These are phyloP conservation scores for Sericinus montela DNA, from an alignment of 2,888 invertebrate species.

Conservation along the genomic window DNA sequence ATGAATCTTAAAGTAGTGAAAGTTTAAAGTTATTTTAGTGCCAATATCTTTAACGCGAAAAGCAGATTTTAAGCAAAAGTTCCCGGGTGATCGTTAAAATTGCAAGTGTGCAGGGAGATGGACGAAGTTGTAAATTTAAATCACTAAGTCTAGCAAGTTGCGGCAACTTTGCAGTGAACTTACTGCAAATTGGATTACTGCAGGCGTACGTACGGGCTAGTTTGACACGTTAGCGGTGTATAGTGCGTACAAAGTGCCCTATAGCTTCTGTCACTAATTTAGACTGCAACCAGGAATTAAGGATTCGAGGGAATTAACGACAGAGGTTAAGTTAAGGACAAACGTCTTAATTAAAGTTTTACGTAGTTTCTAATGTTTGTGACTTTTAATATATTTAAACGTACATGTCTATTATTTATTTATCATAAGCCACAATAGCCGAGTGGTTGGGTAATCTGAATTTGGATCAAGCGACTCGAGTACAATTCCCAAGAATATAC, in stretches of 20 bases:
- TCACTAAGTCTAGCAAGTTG: slow-evolving; percentile 65
- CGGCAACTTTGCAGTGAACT: slow-evolving; percentile 42
- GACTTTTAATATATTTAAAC: too few species aligned
- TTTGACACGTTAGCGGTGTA: slow-evolving; percentile 42
- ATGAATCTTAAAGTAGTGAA: too few species aligned
- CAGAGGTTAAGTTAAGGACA: neutral
- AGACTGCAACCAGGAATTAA: slow-evolving; percentile 1
- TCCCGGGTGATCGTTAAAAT: slow-evolving; percentile 59
- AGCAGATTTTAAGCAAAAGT: slow-evolving; percentile 53
- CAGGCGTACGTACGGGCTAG: slow-evolving; percentile 42
- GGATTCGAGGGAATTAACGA: neutral
- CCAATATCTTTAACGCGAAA: neutral
- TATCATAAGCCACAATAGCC: too few species aligned
- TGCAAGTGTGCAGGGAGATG: slow-evolving; percentile 52
- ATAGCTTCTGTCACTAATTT: slow-evolving; percentile 6
- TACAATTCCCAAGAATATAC: too few species aligned
- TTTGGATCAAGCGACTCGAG: too few species aligned
- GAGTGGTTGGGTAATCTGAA: too few species aligned
- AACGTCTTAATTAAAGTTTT: too few species aligned
- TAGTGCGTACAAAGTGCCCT: slow-evolving; percentile 6
- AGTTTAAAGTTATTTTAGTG: neutral
- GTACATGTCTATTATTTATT: too few species aligned
- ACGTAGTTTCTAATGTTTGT: too few species aligned
- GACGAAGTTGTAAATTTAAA: slow-evolving; percentile 73
- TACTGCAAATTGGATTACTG: slow-evolving; percentile 71